These are phyloP conservation scores for Spongilla lacustris DNA, from an alignment of 37 sponge, comb jelly and placozoan genomes.

Conservation along the genomic window DNA sequence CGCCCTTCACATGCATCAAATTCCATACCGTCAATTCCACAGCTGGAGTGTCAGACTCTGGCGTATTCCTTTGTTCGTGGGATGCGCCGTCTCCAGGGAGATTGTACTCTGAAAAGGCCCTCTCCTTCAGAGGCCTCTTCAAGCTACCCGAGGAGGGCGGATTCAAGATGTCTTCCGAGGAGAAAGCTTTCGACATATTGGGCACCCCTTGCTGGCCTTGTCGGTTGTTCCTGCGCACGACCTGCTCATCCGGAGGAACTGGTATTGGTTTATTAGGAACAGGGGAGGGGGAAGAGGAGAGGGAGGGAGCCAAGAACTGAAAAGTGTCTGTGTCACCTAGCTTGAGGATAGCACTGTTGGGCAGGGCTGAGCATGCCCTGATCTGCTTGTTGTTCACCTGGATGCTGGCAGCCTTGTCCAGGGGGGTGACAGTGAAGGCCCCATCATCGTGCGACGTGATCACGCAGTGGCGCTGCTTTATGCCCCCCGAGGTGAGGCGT, in stretches of 20 bases:
- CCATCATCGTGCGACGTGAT: constrained; percentile 16
- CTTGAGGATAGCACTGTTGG: constrained; percentile 35
- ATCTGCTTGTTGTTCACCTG: constrained; percentile 53
- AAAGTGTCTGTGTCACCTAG: constrained; percentile 56
- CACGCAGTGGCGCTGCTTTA: constrained; percentile 74
- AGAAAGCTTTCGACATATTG: constrained; percentile 30
- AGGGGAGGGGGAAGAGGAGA: too few species aligned
- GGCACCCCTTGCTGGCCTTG: not conserved
- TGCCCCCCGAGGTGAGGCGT: constrained; percentile 33
- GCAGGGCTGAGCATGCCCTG: constrained; percentile 36
- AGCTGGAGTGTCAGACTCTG: too few species aligned
- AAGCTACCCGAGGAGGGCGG: not conserved
- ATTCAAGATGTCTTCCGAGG: constrained; percentile 32
- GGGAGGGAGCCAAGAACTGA: constrained; percentile 51
- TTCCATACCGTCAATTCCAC: too few species aligned
- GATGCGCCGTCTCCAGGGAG: constrained; percentile 9
- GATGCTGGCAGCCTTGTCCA: constrained; percentile 48
- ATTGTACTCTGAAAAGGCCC: constrained; percentile 33
- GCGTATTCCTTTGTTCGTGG: too few species aligned
- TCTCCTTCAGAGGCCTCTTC: constrained; percentile 11
- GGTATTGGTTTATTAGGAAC: not conserved
- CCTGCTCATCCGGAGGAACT: not conserved
- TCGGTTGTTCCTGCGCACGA: not conserved
- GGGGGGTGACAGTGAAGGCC: constrained; percentile 63
- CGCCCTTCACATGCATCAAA: too few species aligned